phyloP scores from a whole-genome alignment of 1,140 invertebrate species.

The Stegodyphus dumicola region DNA sequence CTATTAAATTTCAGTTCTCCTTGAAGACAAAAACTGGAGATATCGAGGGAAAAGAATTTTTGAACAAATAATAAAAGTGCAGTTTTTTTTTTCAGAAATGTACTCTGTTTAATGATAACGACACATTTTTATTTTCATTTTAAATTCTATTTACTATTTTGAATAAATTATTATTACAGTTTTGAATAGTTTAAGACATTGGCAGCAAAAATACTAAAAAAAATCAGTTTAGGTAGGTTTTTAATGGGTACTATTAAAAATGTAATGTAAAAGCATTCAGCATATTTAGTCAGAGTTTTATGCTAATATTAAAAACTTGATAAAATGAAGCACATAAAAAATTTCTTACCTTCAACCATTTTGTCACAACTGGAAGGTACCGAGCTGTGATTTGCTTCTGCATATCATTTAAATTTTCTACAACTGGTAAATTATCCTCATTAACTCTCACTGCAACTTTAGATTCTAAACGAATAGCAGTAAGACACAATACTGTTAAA shows the following conservation, averaged over 20 bases:
- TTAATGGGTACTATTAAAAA: too few species aligned
- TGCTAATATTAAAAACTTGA: background rate
- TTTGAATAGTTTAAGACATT: too few species aligned
- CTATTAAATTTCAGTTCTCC: too few species aligned
- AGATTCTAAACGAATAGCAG: constrained; percentile 11
- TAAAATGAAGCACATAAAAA: background rate
- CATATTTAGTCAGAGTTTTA: background rate
- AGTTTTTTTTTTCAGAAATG: too few species aligned
- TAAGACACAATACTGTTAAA: background rate
- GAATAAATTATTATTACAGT: too few species aligned
- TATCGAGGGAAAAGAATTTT: too few species aligned
- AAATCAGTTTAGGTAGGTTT: background rate
- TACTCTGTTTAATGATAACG: too few species aligned
- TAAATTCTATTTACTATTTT: too few species aligned
- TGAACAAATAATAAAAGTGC: too few species aligned
- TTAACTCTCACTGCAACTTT: constrained; percentile 56
- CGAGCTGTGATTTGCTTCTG: constrained; percentile 62
- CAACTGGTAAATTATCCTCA: constrained; percentile 63
- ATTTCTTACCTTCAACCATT: constrained; percentile 62
- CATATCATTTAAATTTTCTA: constrained; percentile 65
- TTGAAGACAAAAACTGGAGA: too few species aligned
- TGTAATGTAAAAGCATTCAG: background rate
- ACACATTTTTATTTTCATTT: too few species aligned
- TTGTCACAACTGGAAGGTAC: constrained; percentile 61
- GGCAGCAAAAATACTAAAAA: too few species aligned